These are phyloP conservation scores for Oasisia sp. DNA, from an alignment of 2,888 invertebrate species.

Conservation along the genomic window DNA sequence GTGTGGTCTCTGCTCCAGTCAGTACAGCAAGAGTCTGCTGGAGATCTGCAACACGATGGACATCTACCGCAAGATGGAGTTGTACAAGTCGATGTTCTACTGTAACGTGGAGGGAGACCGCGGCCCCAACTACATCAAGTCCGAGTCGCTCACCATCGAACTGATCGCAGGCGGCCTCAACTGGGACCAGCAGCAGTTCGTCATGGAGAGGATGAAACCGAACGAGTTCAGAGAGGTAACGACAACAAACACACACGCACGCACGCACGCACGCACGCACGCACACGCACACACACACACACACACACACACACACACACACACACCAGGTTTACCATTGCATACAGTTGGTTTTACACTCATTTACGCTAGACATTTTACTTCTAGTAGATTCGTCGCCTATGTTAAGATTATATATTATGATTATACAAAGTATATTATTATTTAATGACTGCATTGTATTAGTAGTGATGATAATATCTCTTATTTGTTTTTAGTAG, in stretches of 20 bases:
- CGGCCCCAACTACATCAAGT: conserved; percentile 62
- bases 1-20: conserved; percentile 46
- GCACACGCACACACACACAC: too few species aligned
- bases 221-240: conserved; percentile 60
- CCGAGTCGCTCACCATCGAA: conserved; percentile 61
- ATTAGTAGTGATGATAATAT: too few species aligned
- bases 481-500: too few species aligned
- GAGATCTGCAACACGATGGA: conserved; percentile 62
- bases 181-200: conserved; percentile 63
- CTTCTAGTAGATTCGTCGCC: too few species aligned
- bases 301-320: too few species aligned
- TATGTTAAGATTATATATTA: too few species aligned
- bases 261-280: too few species aligned
- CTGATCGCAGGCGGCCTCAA: conserved; percentile 64
- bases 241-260: not conserved
- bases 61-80: conserved; percentile 63
- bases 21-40: conserved; percentile 59
- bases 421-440: too few species aligned
- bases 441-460: too few species aligned
- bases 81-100: conserved; percentile 63
- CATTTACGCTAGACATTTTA: too few species aligned
- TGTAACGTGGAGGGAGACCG: conserved; percentile 51
- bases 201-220: conserved; percentile 61
- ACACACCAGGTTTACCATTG: too few species aligned
- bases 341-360: too few species aligned